A percentile compares a stretch with the other conserved stretches of the same genome.
Conservation (phyloP, 2,113 vertebrate genomes). For the Zapornia atra region DNA sequence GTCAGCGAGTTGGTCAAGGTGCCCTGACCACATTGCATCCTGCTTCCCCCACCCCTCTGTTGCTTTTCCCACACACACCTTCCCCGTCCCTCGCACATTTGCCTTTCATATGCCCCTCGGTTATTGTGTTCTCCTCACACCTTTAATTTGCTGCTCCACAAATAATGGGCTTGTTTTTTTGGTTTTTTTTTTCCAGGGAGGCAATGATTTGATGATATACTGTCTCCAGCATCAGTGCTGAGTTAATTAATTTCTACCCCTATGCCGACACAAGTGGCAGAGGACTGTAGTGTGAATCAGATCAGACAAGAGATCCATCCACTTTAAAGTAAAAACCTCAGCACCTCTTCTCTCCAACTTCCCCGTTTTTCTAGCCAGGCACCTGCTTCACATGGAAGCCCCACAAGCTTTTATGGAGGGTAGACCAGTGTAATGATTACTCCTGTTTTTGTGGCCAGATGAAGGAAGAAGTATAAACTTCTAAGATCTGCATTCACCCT, state of each 20-base stretch:
- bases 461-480: background rate
- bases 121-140: background rate
- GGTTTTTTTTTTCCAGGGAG: constrained; percentile 3
- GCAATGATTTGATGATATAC: constrained; percentile 31
- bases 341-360: background rate
- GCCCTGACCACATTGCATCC: background rate
- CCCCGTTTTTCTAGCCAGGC: background rate
- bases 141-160: constrained; percentile 40
- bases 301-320: background rate
- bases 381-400: background rate
- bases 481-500: background rate
- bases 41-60: background rate
- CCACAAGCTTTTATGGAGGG: background rate
- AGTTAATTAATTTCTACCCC: constrained; percentile 45
- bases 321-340: background rate
- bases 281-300: background rate
- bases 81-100: background rate
- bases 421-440: background rate
- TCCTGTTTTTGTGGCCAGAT: background rate
- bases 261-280: background rate
- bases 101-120: constrained; percentile 37
- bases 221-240: background rate
- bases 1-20: background rate
- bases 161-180: constrained; percentile 41
- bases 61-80: background rate